phyloP scores from a whole-genome alignment of 2,888 invertebrate genomes.

The Philonicus albiceps region DNA sequence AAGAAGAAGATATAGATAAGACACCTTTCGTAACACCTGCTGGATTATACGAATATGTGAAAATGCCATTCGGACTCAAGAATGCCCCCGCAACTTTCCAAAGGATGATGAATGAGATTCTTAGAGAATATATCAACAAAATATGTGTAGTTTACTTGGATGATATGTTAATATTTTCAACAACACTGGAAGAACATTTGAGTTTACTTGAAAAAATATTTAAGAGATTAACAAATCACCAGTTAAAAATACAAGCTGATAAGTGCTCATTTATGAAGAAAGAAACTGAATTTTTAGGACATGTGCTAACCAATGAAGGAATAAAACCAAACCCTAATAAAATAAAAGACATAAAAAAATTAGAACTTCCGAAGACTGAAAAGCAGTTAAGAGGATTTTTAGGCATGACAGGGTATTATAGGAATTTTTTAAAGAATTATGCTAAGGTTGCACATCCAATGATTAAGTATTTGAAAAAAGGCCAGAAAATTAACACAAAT shows the following conservation, averaged over 20 bases:
- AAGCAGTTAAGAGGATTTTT: too few relatives aligned
- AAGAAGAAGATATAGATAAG: too few relatives aligned
- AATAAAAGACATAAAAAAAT: too few relatives aligned
- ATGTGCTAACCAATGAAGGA: not conserved
- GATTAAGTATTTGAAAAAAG: too few relatives aligned
- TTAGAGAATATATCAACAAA: constrained; percentile 19
- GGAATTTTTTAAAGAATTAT: too few relatives aligned
- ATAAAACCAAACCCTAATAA: not conserved
- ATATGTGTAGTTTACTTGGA: constrained; percentile 17
- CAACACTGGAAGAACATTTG: not conserved
- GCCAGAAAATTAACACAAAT: too few relatives aligned
- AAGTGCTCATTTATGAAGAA: constrained; percentile 2
- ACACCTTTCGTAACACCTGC: too few relatives aligned
- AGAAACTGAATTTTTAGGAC: constrained; percentile 11
- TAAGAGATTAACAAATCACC: not conserved
- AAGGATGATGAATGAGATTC: not conserved
- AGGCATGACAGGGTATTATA: too few relatives aligned
- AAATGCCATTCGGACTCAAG: too few relatives aligned
- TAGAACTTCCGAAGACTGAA: too few relatives aligned
- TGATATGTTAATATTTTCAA: not conserved
- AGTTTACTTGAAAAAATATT: not conserved
- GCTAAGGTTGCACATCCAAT: too few relatives aligned
- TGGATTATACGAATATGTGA: too few relatives aligned
- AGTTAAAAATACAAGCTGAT: not conserved
- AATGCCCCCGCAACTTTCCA: constrained; percentile 3